Conservation (phyloP, 2,797 vertebrate species). For the Gymnocypris eckloni region DNA sequence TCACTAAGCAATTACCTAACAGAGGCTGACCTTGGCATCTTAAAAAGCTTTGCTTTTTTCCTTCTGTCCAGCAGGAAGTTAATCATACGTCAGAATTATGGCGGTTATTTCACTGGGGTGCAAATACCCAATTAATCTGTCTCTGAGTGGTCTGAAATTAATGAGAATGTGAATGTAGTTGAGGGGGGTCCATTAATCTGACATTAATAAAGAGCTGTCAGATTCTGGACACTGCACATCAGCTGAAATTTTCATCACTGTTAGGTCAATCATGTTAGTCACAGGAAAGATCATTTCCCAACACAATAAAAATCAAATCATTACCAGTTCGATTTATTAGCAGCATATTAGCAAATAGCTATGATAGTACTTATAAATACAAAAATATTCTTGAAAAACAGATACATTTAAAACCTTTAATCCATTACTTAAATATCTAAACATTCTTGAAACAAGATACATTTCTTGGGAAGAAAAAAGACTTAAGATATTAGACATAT, state of each 20-base stretch:
- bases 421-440: background rate
- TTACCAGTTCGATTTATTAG: too few species aligned
- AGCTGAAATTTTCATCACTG: too few species aligned
- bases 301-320: too few species aligned
- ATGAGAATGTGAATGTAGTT: slow-evolving; percentile 46
- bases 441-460: background rate
- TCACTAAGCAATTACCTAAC: slow-evolving; percentile 49
- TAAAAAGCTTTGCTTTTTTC: too few species aligned
- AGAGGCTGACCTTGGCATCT: slow-evolving; percentile 14
- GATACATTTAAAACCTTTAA: too few species aligned
- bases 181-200: slow-evolving; percentile 42
- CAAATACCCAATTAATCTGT: slow-evolving; percentile 50
- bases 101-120: slow-evolving; percentile 36
- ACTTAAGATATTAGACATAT: background rate
- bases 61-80: slow-evolving; percentile 29
- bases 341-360: too few species aligned
- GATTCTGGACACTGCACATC: slow-evolving; percentile 6
- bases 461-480: background rate
- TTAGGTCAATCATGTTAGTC: too few species aligned
- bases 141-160: slow-evolving; percentile 37
- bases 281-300: too few species aligned
- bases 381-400: too few species aligned
- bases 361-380: too few species aligned
- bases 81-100: slow-evolving; percentile 43
- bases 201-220: slow-evolving; percentile 34